These are phyloP conservation scores for Calyptomena viridis DNA, from an alignment of 2,113 vertebrate genomes.

Conservation along the genomic window DNA sequence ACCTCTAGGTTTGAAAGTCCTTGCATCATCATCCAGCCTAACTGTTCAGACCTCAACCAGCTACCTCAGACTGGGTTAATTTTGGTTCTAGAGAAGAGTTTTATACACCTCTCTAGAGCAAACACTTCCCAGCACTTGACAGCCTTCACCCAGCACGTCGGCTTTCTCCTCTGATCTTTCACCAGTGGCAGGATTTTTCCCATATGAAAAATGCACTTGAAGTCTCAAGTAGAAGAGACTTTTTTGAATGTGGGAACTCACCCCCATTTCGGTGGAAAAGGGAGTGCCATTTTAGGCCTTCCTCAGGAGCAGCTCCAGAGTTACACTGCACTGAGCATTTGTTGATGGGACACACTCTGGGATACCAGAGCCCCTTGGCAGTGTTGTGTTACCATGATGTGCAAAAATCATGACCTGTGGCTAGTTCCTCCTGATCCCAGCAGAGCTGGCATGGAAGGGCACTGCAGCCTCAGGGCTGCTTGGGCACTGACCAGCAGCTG, in stretches of 20 bases:
- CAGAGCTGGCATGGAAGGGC: not conserved
- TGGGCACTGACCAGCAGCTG: not conserved
- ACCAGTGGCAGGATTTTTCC: not conserved
- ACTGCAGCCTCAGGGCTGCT: not conserved
- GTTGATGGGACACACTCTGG: not conserved
- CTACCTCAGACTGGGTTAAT: not conserved
- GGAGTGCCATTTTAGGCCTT: fast-evolving
- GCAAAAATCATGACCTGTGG: not conserved
- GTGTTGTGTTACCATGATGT: not conserved
- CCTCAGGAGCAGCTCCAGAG: not conserved
- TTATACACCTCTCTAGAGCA: not conserved
- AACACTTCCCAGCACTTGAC: not conserved
- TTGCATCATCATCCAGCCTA: not conserved
- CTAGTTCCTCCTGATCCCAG: not conserved
- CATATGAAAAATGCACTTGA: slow-evolving; percentile 17
- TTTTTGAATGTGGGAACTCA: not conserved
- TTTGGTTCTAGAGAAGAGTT: not conserved
- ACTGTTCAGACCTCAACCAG: not conserved
- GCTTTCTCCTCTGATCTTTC: not conserved
- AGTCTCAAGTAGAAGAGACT: not conserved
- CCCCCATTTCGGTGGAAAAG: not conserved
- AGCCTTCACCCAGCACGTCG: not conserved
- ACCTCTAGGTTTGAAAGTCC: not conserved
- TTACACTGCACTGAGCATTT: fast-evolving
- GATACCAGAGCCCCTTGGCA: not conserved